Percentiles rank a stretch among this genome's conserved stretches.
Evolutionary conservation across 2,113 vertebrate genomes (phyloP).

Genomic region (Micronycteris hirsuta): DNA sequence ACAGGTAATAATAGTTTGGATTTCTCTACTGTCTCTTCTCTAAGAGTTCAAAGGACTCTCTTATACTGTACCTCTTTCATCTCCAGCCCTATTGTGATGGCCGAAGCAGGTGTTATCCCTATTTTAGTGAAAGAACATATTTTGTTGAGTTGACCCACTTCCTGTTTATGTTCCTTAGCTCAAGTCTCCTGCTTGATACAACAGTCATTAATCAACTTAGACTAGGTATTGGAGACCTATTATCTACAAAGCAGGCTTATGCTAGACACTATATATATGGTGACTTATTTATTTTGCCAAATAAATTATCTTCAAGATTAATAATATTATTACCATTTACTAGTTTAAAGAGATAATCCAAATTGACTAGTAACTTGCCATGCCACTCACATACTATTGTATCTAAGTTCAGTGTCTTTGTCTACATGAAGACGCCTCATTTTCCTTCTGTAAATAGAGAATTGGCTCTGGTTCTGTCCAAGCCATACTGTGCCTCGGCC

Average conservation of each 20-base stretch:
- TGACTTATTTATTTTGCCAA: background rate
- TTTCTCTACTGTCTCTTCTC: constrained; percentile 15
- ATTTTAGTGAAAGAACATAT: background rate
- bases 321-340: background rate
- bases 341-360: background rate
- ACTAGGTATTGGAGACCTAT: background rate
- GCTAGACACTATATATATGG: background rate
- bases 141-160: background rate
- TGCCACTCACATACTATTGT: background rate
- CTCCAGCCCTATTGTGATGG: background rate
- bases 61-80: background rate
- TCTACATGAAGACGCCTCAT: background rate
- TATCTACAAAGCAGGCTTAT: background rate
- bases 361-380: background rate
- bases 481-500: background rate
- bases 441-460: background rate
- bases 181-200: background rate
- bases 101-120: background rate
- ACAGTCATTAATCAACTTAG: background rate
- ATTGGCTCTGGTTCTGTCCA: background rate
- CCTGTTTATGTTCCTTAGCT: background rate
- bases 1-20: background rate
- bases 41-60: background rate
- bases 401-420: background rate
- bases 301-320: background rate